phyloP scores from a whole-genome alignment of 2,797 vertebrate species.

The Pipistrellus nathusii region DNA sequence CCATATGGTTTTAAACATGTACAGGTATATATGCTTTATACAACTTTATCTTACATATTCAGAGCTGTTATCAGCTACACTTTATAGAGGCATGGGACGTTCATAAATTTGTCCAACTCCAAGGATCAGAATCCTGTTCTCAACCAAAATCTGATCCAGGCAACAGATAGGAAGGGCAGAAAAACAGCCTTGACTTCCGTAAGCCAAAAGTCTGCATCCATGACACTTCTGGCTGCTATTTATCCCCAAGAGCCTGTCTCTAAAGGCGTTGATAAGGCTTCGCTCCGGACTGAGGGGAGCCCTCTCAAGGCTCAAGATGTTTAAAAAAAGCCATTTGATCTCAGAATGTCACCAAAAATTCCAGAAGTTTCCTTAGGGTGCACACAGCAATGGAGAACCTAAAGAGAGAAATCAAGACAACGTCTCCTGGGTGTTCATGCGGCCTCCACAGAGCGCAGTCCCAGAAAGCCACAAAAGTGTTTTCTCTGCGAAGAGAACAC shows the following conservation, averaged over 20 bases:
- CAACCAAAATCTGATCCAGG: constrained; percentile 47
- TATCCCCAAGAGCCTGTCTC: neutral
- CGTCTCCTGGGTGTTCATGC: neutral
- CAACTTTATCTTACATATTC: constrained; percentile 1
- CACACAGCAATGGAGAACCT: neutral
- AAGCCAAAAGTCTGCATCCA: neutral
- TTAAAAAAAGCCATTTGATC: constrained; percentile 12
- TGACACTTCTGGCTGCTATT: neutral
- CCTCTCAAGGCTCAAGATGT: neutral
- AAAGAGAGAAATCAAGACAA: neutral
- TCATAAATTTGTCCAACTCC: neutral
- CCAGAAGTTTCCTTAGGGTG: neutral
- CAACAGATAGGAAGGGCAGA: neutral
- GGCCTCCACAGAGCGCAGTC: neutral
- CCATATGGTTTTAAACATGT: neutral
- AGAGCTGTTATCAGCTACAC: neutral
- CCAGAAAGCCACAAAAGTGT: neutral
- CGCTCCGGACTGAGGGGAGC: neutral
- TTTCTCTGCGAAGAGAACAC: neutral
- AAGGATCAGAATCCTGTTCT: constrained; percentile 19
- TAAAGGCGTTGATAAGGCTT: neutral
- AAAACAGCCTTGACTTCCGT: constrained; percentile 37
- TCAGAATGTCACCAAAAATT: constrained; percentile 11
- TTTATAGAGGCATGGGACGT: neutral
- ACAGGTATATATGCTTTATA: neutral